These are phyloP conservation scores for Drosophila mauritiana DNA, from an alignment of 1,140 invertebrate species.

Conservation along the genomic window DNA sequence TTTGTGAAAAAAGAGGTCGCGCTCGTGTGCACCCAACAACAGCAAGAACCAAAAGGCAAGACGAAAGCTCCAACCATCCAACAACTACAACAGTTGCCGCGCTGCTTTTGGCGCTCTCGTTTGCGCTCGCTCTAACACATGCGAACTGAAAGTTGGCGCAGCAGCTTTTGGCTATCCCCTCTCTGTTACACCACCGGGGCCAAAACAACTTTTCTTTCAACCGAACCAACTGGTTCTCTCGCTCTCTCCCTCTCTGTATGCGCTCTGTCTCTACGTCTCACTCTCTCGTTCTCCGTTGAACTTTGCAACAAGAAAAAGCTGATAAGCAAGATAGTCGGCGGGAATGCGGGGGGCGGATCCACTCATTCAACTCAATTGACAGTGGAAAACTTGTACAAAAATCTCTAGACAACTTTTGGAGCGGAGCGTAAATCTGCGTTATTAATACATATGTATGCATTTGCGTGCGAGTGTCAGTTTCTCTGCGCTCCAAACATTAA, in stretches of 20 bases:
- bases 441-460: slow-evolving; percentile 1
- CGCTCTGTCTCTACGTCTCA: slow-evolving; percentile 17
- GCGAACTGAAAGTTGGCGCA: slow-evolving; percentile 63
- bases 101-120: slow-evolving; percentile 67
- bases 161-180: slow-evolving; percentile 49
- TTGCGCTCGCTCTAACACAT: slow-evolving; percentile 80
- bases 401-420: slow-evolving; percentile 72
- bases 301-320: slow-evolving; percentile 39
- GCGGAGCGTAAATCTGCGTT: slow-evolving; percentile 60
- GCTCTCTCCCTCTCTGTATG: slow-evolving; percentile 38
- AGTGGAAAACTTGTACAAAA: slow-evolving; percentile 73
- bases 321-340: slow-evolving; percentile 37
- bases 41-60: slow-evolving; percentile 22
- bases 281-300: slow-evolving; percentile 42
- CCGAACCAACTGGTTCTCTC: slow-evolving; percentile 45
- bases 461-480: slow-evolving; percentile 25
- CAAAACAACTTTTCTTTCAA: slow-evolving; percentile 5
- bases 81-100: slow-evolving; percentile 50
- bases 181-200: neutral
- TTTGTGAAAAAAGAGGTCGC: slow-evolving; percentile 72
- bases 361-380: slow-evolving; percentile 82
- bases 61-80: slow-evolving; percentile 37
- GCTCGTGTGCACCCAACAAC: slow-evolving; percentile 74
- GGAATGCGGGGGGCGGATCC: slow-evolving; percentile 11
- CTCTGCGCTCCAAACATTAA: slow-evolving; percentile 59